Evolutionary conservation across 2,888 invertebrate species (phyloP).

Genomic region (Aspidiotus rigidus): DNA sequence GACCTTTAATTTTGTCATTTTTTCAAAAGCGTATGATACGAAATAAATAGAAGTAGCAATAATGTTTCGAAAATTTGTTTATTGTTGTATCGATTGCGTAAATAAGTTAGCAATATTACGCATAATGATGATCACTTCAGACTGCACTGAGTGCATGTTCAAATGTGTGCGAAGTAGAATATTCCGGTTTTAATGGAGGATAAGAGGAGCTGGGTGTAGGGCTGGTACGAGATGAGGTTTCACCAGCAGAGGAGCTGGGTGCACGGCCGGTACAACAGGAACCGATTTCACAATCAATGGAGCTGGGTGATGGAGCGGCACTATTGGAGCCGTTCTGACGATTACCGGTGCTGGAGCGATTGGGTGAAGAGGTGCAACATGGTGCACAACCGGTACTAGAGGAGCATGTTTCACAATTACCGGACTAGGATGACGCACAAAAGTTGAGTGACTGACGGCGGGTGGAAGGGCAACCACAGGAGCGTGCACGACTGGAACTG

Average conservation of each 20-base stretch:
- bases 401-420: slow-evolving; percentile 41
- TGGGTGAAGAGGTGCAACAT: slow-evolving; percentile 40
- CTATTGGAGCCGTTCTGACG: slow-evolving; percentile 41
- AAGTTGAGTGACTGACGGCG: slow-evolving; percentile 44
- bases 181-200: slow-evolving; percentile 34
- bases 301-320: slow-evolving; percentile 19
- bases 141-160: too few species aligned
- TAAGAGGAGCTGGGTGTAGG: neutral
- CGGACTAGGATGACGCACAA: slow-evolving; percentile 41
- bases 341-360: slow-evolving; percentile 39
- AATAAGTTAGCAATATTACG: too few species aligned
- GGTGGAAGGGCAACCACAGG: slow-evolving; percentile 42
- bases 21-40: too few species aligned
- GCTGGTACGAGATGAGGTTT: slow-evolving; percentile 17
- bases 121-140: too few species aligned
- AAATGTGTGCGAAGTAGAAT: too few species aligned
- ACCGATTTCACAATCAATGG: slow-evolving; percentile 45
- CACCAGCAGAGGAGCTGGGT: slow-evolving; percentile 42
- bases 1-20: too few species aligned
- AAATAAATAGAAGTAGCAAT: too few species aligned
- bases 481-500: slow-evolving; percentile 43
- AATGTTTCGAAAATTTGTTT: too few species aligned
- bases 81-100: too few species aligned
- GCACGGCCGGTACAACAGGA: slow-evolving; percentile 34
- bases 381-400: slow-evolving; percentile 42